These are phyloP conservation scores for Gambelia wislizenii DNA, from an alignment of 2,797 vertebrate genomes.

Conservation along the genomic window DNA sequence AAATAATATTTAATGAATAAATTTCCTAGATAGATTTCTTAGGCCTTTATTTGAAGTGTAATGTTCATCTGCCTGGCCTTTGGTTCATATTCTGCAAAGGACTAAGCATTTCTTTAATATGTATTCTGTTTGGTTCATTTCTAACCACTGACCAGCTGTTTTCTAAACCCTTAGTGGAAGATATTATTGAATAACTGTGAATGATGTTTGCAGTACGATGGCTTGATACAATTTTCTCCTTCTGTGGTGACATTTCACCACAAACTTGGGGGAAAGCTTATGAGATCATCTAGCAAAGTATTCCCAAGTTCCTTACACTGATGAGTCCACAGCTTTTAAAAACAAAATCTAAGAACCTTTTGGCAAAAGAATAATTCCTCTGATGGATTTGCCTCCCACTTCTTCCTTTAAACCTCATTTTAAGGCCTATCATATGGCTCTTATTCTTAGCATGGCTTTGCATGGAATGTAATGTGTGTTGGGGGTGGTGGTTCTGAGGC, in stretches of 20 bases:
- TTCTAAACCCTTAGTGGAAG: neutral
- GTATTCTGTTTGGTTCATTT: neutral
- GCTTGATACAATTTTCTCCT: neutral
- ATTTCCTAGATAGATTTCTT: neutral
- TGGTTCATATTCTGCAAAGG: neutral
- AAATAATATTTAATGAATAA: neutral
- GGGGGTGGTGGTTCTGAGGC: too few species aligned
- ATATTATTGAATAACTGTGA: neutral
- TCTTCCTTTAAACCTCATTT: neutral
- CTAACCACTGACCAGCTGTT: neutral
- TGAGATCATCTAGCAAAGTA: neutral
- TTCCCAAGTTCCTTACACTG: conserved; percentile 23
- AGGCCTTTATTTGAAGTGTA: neutral
- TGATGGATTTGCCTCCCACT: neutral
- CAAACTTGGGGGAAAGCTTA: neutral
- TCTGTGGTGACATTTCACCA: conserved; percentile 18
- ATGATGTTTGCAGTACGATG: neutral
- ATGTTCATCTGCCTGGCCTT: neutral
- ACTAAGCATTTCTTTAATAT: neutral
- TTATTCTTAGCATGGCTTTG: neutral
- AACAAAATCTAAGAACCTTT: neutral
- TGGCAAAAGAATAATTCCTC: neutral
- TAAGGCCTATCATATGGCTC: neutral
- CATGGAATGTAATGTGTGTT: too few species aligned
- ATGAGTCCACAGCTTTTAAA: neutral